Conservation (phyloP, 2,888 invertebrate species). For the Perizoma affinitatum region DNA sequence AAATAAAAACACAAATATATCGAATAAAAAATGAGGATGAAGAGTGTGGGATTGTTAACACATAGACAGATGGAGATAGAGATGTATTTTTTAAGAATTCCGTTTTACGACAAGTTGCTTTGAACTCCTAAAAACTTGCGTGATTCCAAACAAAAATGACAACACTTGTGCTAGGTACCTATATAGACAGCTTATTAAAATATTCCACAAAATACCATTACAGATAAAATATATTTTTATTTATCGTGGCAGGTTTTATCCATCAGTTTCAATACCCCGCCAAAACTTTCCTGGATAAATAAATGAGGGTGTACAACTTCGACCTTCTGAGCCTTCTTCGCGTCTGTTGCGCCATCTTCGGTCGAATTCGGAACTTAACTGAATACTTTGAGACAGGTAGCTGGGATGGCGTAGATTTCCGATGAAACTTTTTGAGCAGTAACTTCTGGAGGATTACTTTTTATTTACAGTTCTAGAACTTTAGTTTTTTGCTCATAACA, state of each 20-base stretch:
- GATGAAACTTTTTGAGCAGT: constrained; percentile 13
- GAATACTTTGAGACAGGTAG: constrained; percentile 28
- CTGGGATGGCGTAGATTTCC: constrained; percentile 11
- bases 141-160: too few species aligned
- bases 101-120: too few species aligned
- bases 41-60: too few species aligned
- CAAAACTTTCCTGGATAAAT: constrained; percentile 26
- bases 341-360: constrained; percentile 39
- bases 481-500: too few species aligned
- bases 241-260: constrained; percentile 5
- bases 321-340: constrained; percentile 10
- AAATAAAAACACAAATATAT: too few species aligned
- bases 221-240: constrained; percentile 10
- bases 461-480: constrained; percentile 2
- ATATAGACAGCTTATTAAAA: too few species aligned
- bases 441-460: constrained; percentile 9
- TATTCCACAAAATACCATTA: too few species aligned
- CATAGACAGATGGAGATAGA: too few species aligned
- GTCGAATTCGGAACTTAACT: constrained; percentile 19
- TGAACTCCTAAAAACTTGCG: too few species aligned
- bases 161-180: too few species aligned
- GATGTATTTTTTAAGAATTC: too few species aligned
- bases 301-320: constrained; percentile 26
- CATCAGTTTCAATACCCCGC: constrained; percentile 1
- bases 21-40: too few species aligned